Evolutionary conservation across 2,797 vertebrate genomes (phyloP).

Genomic region (Myripristis jacobus): DNA sequence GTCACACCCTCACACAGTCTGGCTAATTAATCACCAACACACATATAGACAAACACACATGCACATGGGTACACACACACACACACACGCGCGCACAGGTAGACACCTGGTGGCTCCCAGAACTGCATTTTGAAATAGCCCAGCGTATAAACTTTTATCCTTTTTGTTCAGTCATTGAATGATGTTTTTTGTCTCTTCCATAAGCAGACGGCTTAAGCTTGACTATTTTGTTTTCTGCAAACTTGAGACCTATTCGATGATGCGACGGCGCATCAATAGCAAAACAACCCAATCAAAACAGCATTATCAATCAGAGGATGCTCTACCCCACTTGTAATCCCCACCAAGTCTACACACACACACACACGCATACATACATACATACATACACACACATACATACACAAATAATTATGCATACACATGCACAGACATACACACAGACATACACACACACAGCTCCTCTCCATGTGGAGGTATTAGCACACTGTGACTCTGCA

Average conservation of each 20-base stretch:
- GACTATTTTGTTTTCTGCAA: slow-evolving; percentile 5
- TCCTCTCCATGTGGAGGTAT: slow-evolving; percentile 41
- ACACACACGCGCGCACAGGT: slow-evolving; percentile 3
- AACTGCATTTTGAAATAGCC: slow-evolving; percentile 25
- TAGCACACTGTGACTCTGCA: slow-evolving; percentile 37
- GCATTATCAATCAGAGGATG: slow-evolving; percentile 9
- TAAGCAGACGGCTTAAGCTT: background rate
- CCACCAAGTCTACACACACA: background rate
- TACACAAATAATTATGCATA: background rate
- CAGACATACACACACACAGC: background rate
- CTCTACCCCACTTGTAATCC: slow-evolving; percentile 5
- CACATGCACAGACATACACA: slow-evolving; percentile 10
- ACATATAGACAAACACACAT: slow-evolving; percentile 9
- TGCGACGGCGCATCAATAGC: background rate
- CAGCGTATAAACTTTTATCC: slow-evolving; percentile 26
- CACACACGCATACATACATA: background rate
- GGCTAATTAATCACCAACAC: slow-evolving; percentile 38
- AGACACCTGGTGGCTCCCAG: background rate
- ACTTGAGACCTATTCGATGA: slow-evolving; percentile 1
- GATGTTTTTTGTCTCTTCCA: slow-evolving; percentile 9
- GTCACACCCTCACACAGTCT: slow-evolving; percentile 30
- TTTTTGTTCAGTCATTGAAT: slow-evolving; percentile 15
- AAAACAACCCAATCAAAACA: slow-evolving; percentile 30
- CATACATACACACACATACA: background rate
- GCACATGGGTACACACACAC: slow-evolving; percentile 6